phyloP scores from a whole-genome alignment of 2,113 vertebrate species.

The sheep (Ovis aries) region ARS-UI_Ramb_v3.0 NC_056055.1:194057001-194057500 shows the following conservation, averaged over 20 bases:
- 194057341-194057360: neutral
- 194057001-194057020: neutral
- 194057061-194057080: neutral
- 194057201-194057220: neutral
- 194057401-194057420: neutral
- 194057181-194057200: neutral
- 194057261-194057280: neutral
- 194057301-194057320: neutral
- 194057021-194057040: neutral
- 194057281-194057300: conserved; percentile 33
- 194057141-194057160: neutral
- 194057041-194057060: neutral
- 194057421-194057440: accelerated
- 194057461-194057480: neutral
- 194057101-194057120: neutral
- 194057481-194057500: neutral
- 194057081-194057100: neutral
- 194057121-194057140: neutral
- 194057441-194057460: neutral
- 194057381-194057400: neutral
- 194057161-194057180: neutral
- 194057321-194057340: conserved; percentile 4
- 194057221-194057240: conserved; percentile 28
- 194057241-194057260: conserved; percentile 24
- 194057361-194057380: neutral